Evolutionary conservation across 2,113 vertebrate genomes (phyloP).

Genomic region (Ailurus styani): DNA sequence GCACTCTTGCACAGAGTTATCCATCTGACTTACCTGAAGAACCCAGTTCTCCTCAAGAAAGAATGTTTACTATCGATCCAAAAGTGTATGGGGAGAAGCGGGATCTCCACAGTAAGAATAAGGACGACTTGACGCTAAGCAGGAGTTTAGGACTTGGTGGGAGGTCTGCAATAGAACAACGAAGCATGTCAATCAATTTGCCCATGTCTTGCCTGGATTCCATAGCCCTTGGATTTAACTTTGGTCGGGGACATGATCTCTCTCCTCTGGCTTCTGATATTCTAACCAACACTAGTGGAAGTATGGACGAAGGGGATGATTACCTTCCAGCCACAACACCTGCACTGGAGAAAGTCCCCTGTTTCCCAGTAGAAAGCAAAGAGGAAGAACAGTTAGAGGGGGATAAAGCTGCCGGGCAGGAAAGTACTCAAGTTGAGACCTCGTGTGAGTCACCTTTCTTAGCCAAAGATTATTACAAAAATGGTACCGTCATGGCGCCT

Average conservation of each 20-base stretch:
- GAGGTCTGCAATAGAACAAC: slow-evolving; percentile 94
- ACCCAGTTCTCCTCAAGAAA: slow-evolving; percentile 81
- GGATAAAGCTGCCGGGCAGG: slow-evolving; percentile 67
- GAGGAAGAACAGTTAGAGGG: slow-evolving; percentile 71
- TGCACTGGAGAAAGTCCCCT: slow-evolving; percentile 87
- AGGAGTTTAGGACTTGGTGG: slow-evolving; percentile 88
- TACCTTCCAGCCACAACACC: slow-evolving; percentile 95
- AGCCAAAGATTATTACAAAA: slow-evolving; percentile 89
- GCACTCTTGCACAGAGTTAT: slow-evolving; percentile 84
- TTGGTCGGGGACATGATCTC: slow-evolving; percentile 90
- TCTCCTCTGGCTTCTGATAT: slow-evolving; percentile 97
- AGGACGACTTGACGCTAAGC: slow-evolving; percentile 95
- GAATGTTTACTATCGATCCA: slow-evolving; percentile 87
- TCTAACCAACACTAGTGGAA: slow-evolving; percentile 95
- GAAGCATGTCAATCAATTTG: slow-evolving; percentile 97
- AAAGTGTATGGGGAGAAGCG: slow-evolving; percentile 86
- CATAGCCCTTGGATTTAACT: slow-evolving; percentile 90
- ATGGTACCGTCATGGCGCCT: slow-evolving; percentile 91
- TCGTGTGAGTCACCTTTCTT: slow-evolving; percentile 86
- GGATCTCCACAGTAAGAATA: slow-evolving; percentile 88
- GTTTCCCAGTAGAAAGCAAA: slow-evolving; percentile 86
- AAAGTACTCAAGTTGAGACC: slow-evolving; percentile 83
- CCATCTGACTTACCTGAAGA: slow-evolving; percentile 82
- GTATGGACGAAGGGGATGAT: slow-evolving; percentile 94
- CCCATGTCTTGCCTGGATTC: slow-evolving; percentile 93